Percentiles rank a stretch among this genome's conserved stretches.
Evolutionary conservation across 2,888 invertebrate genomes (phyloP).

Genomic region (Leucozona laternaria): DNA sequence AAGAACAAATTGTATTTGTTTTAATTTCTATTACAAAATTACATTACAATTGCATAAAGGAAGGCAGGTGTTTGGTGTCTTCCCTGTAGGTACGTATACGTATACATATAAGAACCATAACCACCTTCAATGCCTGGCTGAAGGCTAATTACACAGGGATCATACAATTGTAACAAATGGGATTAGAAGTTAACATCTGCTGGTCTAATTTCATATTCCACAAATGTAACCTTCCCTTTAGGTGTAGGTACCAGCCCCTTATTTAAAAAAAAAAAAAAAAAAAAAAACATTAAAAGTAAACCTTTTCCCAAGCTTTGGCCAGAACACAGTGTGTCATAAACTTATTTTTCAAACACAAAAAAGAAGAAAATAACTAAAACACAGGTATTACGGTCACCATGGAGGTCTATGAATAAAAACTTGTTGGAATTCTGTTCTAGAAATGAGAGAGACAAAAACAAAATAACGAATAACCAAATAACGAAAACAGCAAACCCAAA

Average conservation of each 20-base stretch:
- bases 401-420: constrained; percentile 58
- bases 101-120: not conserved
- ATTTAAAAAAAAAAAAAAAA: too few species aligned
- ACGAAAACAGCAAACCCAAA: not conserved
- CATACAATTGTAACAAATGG: constrained; percentile 25
- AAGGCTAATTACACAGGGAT: constrained; percentile 47
- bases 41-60: constrained; percentile 23
- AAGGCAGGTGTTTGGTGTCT: not conserved
- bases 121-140: constrained; percentile 11
- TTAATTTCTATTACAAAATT: constrained; percentile 26
- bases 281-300: constrained; percentile 10
- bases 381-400: constrained; percentile 38
- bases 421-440: constrained; percentile 36
- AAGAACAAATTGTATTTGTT: constrained; percentile 16
- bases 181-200: constrained; percentile 34
- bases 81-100: not conserved
- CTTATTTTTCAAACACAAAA: not conserved
- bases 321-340: constrained; percentile 29
- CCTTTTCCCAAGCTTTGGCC: constrained; percentile 1
- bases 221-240: not conserved
- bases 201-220: constrained; percentile 19
- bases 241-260: not conserved
- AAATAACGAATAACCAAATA: not conserved
- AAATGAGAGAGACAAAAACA: constrained; percentile 11
- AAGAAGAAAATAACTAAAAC: not conserved